These are phyloP conservation scores for Pomacea canaliculata DNA, from an alignment of 2,888 invertebrate species.

Conservation along the genomic window DNA sequence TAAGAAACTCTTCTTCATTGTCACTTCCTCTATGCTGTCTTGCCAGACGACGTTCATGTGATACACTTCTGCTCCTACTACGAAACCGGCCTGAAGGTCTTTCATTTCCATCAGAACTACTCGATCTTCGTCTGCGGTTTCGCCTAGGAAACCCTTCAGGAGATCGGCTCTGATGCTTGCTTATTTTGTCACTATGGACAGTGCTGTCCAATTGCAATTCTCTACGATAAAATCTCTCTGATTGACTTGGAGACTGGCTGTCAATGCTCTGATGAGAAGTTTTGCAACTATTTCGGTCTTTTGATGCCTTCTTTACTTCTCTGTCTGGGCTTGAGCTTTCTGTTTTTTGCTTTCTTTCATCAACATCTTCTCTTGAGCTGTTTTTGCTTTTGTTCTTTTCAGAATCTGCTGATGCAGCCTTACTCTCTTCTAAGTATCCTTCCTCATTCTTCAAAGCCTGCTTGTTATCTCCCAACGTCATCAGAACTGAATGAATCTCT, in stretches of 20 bases:
- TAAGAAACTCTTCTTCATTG: conserved; percentile 17
- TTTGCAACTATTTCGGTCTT: neutral
- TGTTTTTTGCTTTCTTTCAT: no score
- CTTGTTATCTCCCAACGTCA: neutral
- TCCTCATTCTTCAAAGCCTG: neutral
- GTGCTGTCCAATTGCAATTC: conserved; percentile 1
- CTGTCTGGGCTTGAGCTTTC: no score
- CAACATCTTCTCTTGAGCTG: no score
- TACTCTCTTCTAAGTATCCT: neutral
- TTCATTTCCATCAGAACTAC: conserved; percentile 13
- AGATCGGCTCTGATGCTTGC: neutral
- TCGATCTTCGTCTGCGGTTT: conserved; percentile 3
- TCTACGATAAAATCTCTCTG: conserved; percentile 14
- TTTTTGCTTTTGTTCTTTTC: no score
- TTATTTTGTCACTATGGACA: conserved; percentile 1
- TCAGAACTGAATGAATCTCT: no score
- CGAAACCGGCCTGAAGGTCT: neutral
- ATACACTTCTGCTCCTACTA: conserved; percentile 14
- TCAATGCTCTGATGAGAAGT: neutral
- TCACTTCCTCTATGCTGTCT: conserved; percentile 1
- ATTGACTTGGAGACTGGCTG: neutral
- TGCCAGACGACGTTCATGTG: neutral
- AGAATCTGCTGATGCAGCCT: no score
- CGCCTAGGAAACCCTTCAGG: neutral
- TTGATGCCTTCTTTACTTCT: no score